These are phyloP conservation scores for Barbus barbus DNA, from an alignment of 2,113 vertebrate species.

Conservation along the genomic window DNA sequence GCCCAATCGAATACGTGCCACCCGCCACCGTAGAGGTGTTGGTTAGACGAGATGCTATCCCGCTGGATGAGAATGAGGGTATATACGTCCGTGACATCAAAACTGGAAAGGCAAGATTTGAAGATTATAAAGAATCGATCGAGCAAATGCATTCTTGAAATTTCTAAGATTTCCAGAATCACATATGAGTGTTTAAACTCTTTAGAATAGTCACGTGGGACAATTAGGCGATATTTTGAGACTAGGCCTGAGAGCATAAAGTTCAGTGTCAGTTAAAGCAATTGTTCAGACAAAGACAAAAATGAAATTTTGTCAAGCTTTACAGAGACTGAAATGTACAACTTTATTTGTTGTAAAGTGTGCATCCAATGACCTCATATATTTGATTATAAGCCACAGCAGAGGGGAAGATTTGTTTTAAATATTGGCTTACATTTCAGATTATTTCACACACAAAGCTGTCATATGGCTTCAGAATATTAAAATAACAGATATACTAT, in stretches of 20 bases:
- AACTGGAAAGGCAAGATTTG: constrained; percentile 76
- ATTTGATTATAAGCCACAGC: neutral
- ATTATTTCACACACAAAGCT: neutral
- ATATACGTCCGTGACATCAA: constrained; percentile 89
- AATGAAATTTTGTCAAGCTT: neutral
- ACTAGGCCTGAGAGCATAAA: neutral
- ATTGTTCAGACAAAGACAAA: neutral
- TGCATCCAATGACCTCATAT: neutral
- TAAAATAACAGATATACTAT: neutral
- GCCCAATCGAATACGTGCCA: constrained; percentile 88
- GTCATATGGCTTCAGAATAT: neutral
- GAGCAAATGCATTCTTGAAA: neutral
- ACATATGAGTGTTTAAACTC: neutral
- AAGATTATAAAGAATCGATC: neutral
- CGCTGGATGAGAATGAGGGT: constrained; percentile 88
- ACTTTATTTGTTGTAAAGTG: neutral
- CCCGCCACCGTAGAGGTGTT: constrained; percentile 81
- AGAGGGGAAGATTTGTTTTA: neutral
- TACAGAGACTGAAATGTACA: neutral
- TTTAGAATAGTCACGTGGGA: neutral
- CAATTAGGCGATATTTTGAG: neutral
- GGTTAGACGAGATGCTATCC: constrained; percentile 77
- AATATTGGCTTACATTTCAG: neutral
- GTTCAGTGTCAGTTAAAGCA: neutral
- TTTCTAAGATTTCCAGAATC: neutral